Percentiles rank a stretch among this genome's conserved stretches.
These are phyloP conservation scores for Caenorhabditis zanzibari DNA, from an alignment of 2,888 invertebrate species.

Conservation along the genomic window DNA sequence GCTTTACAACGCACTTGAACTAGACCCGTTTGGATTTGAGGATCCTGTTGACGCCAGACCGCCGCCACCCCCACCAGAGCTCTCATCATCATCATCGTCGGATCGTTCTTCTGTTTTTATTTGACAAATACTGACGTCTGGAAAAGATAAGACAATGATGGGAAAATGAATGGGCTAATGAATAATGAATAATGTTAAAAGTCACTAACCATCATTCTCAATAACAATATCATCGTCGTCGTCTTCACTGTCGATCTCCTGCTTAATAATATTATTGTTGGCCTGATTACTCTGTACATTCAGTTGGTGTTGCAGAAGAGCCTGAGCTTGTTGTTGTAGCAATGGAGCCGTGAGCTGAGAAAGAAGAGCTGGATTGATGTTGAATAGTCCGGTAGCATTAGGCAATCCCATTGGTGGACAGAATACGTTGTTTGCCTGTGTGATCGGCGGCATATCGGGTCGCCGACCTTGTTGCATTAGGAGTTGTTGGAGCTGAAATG, in stretches of 20 bases:
- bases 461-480: conserved; percentile 60
- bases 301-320: conserved; percentile 63
- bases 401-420: conserved; percentile 44
- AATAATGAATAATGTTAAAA: neutral
- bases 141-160: conserved; percentile 16
- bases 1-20: conserved; percentile 59
- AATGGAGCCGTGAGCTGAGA: conserved; percentile 63
- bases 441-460: conserved; percentile 47
- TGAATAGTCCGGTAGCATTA: conserved; percentile 39
- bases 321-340: conserved; percentile 69
- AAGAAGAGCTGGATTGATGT: conserved; percentile 52
- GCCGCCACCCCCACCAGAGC: conserved; percentile 57
- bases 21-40: conserved; percentile 68
- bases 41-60: conserved; percentile 56
- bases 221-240: conserved; percentile 67
- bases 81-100: conserved; percentile 68
- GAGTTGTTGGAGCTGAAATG: conserved; percentile 50
- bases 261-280: conserved; percentile 65
- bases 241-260: conserved; percentile 54
- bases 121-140: conserved; percentile 72
- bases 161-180: neutral
- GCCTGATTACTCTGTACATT: conserved; percentile 49
- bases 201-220: conserved; percentile 52
- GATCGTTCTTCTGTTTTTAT: conserved; percentile 64
- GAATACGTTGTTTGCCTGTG: conserved; percentile 47